These are phyloP conservation scores for Lasaia peninsularis DNA, from an alignment of 1,140 invertebrate species.

Conservation along the genomic window DNA sequence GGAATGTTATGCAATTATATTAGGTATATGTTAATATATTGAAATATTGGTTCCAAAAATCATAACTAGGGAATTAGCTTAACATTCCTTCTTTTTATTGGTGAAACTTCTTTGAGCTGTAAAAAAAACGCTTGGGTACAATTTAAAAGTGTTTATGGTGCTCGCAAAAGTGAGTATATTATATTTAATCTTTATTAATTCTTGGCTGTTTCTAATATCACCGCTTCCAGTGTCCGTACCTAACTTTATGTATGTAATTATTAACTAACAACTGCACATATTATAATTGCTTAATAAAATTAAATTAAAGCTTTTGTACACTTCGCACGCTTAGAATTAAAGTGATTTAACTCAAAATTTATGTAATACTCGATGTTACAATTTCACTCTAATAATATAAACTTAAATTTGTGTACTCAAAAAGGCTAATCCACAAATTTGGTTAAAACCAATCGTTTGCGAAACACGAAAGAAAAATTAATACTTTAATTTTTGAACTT, in stretches of 20 bases:
- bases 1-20: not conserved
- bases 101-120: not conserved
- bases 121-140: conserved; percentile 3
- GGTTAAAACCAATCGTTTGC: too few species aligned
- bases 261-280: conserved; percentile 1
- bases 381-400: too few species aligned
- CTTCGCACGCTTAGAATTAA: too few species aligned
- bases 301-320: not conserved
- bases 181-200: not conserved
- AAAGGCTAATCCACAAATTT: too few species aligned
- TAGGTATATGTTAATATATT: not conserved
- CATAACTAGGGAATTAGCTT: not conserved
- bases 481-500: too few species aligned
- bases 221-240: not conserved
- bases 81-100: not conserved
- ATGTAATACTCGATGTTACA: too few species aligned
- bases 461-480: too few species aligned
- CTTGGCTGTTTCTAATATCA: not conserved
- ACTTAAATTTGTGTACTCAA: too few species aligned
- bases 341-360: too few species aligned
- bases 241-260: not conserved
- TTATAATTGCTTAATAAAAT: not conserved
- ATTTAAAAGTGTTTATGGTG: conserved; percentile 1
- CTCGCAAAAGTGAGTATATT: conserved; percentile 7
- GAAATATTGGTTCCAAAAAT: not conserved